Conservation (phyloP, 2,113 vertebrate genomes). For the Climacteris rufus region DNA sequence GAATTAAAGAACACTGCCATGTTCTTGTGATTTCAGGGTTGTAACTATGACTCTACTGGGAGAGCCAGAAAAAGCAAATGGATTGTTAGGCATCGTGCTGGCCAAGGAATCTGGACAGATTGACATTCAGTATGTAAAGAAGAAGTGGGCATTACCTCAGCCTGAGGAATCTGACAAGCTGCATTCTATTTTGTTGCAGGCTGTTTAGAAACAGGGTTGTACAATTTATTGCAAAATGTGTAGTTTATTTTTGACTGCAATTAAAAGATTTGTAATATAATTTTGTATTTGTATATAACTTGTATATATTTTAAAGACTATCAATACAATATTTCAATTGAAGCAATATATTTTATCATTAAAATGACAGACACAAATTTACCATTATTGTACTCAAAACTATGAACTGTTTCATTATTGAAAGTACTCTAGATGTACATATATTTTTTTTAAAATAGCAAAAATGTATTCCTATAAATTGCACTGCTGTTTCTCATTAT, state of each 20-base stretch:
- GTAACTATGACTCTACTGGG: conserved; percentile 82
- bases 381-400: neutral
- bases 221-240: neutral
- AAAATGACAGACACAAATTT: neutral
- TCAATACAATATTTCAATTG: neutral
- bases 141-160: conserved; percentile 66
- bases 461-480: neutral
- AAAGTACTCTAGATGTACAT: neutral
- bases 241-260: neutral
- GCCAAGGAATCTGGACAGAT: conserved; percentile 81
- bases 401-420: neutral
- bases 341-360: conserved; percentile 33
- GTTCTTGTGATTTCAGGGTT: conserved; percentile 70
- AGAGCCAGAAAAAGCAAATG: conserved; percentile 78
- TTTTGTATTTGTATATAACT: neutral
- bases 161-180: conserved; percentile 74
- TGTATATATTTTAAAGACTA: neutral
- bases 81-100: conserved; percentile 81
- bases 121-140: conserved; percentile 85
- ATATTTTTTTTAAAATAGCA: neutral
- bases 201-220: neutral
- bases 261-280: neutral
- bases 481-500: neutral
- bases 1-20: neutral
- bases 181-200: conserved; percentile 61